Conservation (phyloP, 2,888 invertebrate genomes). For the Netelia melanura region DNA sequence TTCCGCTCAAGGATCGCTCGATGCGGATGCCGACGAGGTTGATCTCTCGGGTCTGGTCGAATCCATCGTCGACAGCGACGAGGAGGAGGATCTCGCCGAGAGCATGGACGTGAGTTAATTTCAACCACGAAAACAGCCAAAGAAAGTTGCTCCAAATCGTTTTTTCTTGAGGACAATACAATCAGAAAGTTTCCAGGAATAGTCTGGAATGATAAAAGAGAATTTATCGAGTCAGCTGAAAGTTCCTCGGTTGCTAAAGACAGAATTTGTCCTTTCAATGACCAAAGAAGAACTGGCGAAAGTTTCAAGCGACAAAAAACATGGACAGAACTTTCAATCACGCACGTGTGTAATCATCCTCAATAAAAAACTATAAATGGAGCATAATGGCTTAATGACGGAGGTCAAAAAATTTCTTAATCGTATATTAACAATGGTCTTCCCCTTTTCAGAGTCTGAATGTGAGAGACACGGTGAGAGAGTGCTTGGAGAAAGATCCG, state of each 20-base stretch:
- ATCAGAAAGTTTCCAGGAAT: too few relatives aligned
- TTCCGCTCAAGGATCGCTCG: conserved; percentile 94
- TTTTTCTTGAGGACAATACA: too few relatives aligned
- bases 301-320: not conserved
- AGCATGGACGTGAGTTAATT: conserved; percentile 92
- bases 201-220: too few relatives aligned
- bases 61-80: conserved; percentile 98
- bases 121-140: not conserved
- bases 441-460: conserved; percentile 89
- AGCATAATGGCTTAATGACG: conserved; percentile 45
- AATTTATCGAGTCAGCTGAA: not conserved
- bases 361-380: conserved; percentile 50
- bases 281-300: too few relatives aligned
- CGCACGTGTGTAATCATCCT: not conserved
- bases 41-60: conserved; percentile 97
- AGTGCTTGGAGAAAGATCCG: conserved; percentile 99
- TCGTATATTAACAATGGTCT: conserved; percentile 30
- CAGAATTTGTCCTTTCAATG: not conserved
- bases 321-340: not conserved
- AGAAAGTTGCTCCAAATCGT: too few relatives aligned
- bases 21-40: conserved; percentile 91
- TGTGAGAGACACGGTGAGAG: conserved; percentile 97
- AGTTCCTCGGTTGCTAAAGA: not conserved
- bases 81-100: conserved; percentile 96
- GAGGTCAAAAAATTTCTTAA: conserved; percentile 37